Conservation (phyloP, 2,797 vertebrate species). For the Pterois miles region DNA sequence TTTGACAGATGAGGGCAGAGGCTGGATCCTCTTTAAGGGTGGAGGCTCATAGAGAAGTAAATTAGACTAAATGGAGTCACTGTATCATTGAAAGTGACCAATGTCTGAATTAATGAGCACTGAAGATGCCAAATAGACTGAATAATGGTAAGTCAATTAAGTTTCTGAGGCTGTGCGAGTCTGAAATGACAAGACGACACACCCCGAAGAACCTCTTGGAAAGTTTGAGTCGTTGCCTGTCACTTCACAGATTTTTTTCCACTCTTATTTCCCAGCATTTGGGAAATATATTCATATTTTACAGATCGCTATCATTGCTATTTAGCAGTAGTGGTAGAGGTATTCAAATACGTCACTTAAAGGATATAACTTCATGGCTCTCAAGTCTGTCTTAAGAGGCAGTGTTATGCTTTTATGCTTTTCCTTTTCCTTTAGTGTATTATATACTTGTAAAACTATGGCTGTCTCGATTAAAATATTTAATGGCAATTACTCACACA, state of each 20-base stretch:
- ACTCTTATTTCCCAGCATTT: conserved; percentile 32
- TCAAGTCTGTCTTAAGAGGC: no score
- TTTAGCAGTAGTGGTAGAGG: not conserved
- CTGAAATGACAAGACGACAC: conserved; percentile 45
- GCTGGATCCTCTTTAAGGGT: conserved; percentile 35
- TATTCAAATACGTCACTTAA: not conserved
- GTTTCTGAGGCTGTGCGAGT: conserved; percentile 34
- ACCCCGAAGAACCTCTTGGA: conserved; percentile 38
- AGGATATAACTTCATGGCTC: not conserved
- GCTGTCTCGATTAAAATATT: no score
- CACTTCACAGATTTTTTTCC: conserved; percentile 48
- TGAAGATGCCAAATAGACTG: conserved; percentile 46
- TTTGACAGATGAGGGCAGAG: conserved; percentile 44
- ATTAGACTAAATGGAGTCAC: conserved; percentile 54
- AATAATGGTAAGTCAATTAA: conserved; percentile 51
- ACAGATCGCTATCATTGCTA: not conserved
- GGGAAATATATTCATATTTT: conserved; percentile 10
- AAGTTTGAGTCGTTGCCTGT: conserved; percentile 57
- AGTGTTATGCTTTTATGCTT: no score
- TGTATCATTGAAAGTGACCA: conserved; percentile 54
- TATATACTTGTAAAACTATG: no score
- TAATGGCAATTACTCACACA: no score
- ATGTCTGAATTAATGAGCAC: conserved; percentile 36
- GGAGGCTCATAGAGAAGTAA: conserved; percentile 47
- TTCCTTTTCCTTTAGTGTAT: no score